Evolutionary conservation across 2,113 vertebrate genomes (phyloP).

Genomic region (Heterochromis multidens): DNA sequence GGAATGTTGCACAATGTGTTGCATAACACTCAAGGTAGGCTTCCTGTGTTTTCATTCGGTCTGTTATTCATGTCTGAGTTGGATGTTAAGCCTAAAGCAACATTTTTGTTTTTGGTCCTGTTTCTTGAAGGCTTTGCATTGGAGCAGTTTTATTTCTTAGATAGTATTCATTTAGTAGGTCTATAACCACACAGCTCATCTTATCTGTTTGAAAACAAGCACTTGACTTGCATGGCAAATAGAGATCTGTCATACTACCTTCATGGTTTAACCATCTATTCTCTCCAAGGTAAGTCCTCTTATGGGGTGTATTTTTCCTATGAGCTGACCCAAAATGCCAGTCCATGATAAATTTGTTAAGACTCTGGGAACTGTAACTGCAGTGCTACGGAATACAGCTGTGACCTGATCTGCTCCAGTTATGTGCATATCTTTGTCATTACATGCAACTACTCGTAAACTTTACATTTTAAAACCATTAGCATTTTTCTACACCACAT

Average conservation of each 20-base stretch:
- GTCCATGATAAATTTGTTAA: constrained; percentile 11
- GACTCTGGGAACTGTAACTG: not conserved
- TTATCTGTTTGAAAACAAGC: not conserved
- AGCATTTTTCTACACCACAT: not conserved
- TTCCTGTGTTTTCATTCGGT: not conserved
- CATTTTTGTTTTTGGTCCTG: not conserved
- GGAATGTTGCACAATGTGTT: constrained; percentile 57
- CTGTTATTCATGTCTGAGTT: not conserved
- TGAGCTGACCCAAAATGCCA: not conserved
- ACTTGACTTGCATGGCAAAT: constrained; percentile 5
- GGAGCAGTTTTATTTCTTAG: not conserved
- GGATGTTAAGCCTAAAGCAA: not conserved
- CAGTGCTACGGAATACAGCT: constrained; percentile 8
- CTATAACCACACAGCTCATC: not conserved
- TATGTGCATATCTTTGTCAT: not conserved
- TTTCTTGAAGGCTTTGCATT: not conserved
- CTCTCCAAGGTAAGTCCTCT: not conserved
- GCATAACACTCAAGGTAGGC: constrained; percentile 58
- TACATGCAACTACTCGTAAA: not conserved
- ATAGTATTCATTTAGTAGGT: not conserved
- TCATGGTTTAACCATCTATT: not conserved
- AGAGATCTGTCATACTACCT: not conserved
- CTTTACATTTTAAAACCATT: not conserved
- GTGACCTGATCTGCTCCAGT: not conserved
- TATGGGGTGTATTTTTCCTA: not conserved